These are phyloP conservation scores for Oxycera nigricornis DNA, from an alignment of 2,888 invertebrate genomes.

Conservation along the genomic window DNA sequence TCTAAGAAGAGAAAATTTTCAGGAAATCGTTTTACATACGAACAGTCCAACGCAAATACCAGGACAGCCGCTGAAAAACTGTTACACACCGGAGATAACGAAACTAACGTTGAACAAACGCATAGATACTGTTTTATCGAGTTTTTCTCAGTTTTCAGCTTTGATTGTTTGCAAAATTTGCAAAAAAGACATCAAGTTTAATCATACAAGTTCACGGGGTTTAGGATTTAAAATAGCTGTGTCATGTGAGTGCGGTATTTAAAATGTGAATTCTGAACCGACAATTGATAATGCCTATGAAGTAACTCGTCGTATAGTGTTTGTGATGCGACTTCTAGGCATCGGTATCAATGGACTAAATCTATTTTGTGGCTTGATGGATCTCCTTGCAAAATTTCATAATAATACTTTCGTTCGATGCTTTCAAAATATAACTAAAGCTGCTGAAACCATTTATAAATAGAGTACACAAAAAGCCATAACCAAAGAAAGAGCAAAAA, in stretches of 20 bases:
- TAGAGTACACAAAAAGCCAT: constrained; percentile 35
- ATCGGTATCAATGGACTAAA: constrained; percentile 48
- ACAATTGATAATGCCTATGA: constrained; percentile 47
- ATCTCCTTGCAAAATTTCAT: background rate
- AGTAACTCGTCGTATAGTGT: constrained; percentile 48
- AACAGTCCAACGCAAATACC: too few relatives aligned
- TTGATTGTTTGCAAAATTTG: constrained; percentile 4
- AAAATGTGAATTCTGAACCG: constrained; percentile 43
- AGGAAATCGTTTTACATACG: too few relatives aligned
- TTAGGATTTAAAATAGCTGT: constrained; percentile 48
- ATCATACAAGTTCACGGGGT: constrained; percentile 36
- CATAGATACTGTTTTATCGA: too few relatives aligned
- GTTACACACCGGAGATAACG: too few relatives aligned
- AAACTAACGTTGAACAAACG: too few relatives aligned
- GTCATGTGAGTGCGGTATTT: constrained; percentile 43
- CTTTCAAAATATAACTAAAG: constrained; percentile 17
- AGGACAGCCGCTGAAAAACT: too few relatives aligned
- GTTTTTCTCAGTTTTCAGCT: too few relatives aligned
- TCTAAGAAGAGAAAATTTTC: too few relatives aligned
- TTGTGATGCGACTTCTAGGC: constrained; percentile 49
- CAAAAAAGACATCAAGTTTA: constrained; percentile 17
- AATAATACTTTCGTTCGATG: background rate
- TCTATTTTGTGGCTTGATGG: constrained; percentile 49
- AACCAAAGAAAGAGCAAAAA: constrained; percentile 44
- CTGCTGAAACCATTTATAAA: constrained; percentile 38